Evolutionary conservation across 1,140 invertebrate species (phyloP).

Genomic region (Drosophila yakuba): DNA sequence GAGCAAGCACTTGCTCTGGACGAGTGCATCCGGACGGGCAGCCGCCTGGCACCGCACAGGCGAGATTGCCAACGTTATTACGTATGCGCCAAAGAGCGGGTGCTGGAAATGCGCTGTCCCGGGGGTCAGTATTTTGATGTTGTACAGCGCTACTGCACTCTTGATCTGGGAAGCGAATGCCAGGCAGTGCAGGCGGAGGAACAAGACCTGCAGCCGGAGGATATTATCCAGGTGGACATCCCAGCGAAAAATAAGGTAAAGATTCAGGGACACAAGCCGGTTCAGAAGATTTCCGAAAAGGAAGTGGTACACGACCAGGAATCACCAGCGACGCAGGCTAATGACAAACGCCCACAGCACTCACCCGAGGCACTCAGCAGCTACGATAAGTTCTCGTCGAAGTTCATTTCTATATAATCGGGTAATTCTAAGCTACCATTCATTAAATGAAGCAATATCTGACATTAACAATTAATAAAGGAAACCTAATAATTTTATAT

Average conservation of each 20-base stretch:
- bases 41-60: constrained; percentile 34
- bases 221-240: not conserved
- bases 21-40: constrained; percentile 38
- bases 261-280: not conserved
- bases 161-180: constrained; percentile 44
- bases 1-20: constrained; percentile 23
- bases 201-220: not conserved
- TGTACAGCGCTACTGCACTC: constrained; percentile 27
- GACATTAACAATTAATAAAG: not conserved
- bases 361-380: constrained; percentile 7
- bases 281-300: not conserved
- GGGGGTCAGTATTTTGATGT: constrained; percentile 55
- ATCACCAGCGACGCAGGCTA: not conserved
- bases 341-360: constrained; percentile 17
- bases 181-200: constrained; percentile 3
- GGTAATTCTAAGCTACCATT: constrained; percentile 10
- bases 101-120: constrained; percentile 53
- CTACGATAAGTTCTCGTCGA: constrained; percentile 63
- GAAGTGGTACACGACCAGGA: not conserved
- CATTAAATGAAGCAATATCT: constrained; percentile 8
- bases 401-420: constrained; percentile 44
- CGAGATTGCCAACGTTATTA: constrained; percentile 54
- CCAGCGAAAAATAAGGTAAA: not conserved
- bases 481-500: too few relatives aligned
- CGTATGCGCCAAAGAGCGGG: constrained; percentile 23